Evolutionary conservation across 2,888 invertebrate genomes (phyloP).

Genomic region (Strigamia transsilvanica): DNA sequence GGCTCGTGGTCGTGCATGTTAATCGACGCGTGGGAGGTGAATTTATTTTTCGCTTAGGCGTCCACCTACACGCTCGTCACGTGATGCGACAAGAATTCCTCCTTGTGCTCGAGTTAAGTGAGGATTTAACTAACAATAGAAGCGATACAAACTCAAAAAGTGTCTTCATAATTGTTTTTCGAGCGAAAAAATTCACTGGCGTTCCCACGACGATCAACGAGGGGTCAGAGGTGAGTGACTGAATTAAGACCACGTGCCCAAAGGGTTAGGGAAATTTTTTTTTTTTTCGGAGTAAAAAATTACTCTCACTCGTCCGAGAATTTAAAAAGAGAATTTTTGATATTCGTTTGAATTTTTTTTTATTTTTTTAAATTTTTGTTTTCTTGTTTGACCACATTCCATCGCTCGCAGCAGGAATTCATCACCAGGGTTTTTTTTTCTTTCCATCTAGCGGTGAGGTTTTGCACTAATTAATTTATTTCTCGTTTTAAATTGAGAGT

Average conservation of each 20-base stretch:
- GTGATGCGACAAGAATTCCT: background rate
- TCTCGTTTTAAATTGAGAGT: no score
- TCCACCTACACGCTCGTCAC: background rate
- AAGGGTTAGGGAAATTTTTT: background rate
- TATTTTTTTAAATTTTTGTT: background rate
- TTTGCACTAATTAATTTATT: background rate
- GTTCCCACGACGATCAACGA: no score
- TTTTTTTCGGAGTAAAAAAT: background rate
- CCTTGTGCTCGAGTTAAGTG: no score
- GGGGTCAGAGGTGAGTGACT: no score
- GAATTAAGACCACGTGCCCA: no score
- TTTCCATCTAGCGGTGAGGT: background rate
- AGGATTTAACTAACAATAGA: background rate
- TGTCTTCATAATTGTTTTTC: no score
- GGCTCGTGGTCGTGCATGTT: slow-evolving; percentile 11
- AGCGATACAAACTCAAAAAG: no score
- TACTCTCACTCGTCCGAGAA: background rate
- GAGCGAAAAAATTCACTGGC: no score
- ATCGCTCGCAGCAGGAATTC: slow-evolving; percentile 17
- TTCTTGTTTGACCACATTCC: slow-evolving; percentile 20
- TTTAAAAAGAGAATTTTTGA: background rate
- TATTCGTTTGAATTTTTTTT: background rate
- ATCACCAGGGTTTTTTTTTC: background rate
- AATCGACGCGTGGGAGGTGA: slow-evolving; percentile 7
- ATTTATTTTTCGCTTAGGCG: slow-evolving; percentile 17